Evolutionary conservation across 2,888 invertebrate species (phyloP).

Genomic region (Volucella inflata): DNA sequence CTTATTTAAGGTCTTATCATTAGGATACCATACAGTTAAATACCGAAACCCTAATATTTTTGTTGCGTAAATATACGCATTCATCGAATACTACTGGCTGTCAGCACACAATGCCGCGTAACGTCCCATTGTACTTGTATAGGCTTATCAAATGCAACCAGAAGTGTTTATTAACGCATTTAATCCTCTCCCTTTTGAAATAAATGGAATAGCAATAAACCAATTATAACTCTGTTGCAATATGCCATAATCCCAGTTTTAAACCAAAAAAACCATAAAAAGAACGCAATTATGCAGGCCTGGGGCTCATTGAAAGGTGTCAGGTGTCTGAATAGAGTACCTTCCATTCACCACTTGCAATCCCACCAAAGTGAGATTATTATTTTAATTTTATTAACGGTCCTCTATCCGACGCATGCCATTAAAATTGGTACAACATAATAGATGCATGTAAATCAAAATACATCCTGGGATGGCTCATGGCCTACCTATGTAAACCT

Average conservation of each 20-base stretch:
- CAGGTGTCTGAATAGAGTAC: slow-evolving; percentile 60
- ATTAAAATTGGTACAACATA: slow-evolving; percentile 44
- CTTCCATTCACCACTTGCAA: slow-evolving; percentile 29
- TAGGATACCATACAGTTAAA: too few relatives aligned
- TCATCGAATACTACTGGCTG: too few relatives aligned
- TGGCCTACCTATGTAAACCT: slow-evolving; percentile 24
- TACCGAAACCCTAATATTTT: too few relatives aligned
- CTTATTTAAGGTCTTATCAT: too few relatives aligned
- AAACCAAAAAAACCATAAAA: slow-evolving; percentile 20
- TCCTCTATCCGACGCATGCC: neutral
- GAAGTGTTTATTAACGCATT: too few relatives aligned
- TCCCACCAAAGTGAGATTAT: slow-evolving; percentile 67
- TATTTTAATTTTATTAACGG: slow-evolving; percentile 75
- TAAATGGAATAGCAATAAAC: slow-evolving; percentile 45
- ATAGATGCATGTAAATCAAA: slow-evolving; percentile 59
- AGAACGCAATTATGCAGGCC: slow-evolving; percentile 33
- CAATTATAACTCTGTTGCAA: slow-evolving; percentile 17
- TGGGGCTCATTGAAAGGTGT: slow-evolving; percentile 56
- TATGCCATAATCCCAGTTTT: slow-evolving; percentile 20
- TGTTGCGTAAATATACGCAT: too few relatives aligned
- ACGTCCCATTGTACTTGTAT: too few relatives aligned
- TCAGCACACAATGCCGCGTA: too few relatives aligned
- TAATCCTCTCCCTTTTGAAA: slow-evolving; percentile 3
- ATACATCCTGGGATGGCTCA: slow-evolving; percentile 8
- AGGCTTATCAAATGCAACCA: too few relatives aligned